These are phyloP conservation scores for Suillia variegata DNA, from an alignment of 2,888 invertebrate genomes.

Conservation along the genomic window DNA sequence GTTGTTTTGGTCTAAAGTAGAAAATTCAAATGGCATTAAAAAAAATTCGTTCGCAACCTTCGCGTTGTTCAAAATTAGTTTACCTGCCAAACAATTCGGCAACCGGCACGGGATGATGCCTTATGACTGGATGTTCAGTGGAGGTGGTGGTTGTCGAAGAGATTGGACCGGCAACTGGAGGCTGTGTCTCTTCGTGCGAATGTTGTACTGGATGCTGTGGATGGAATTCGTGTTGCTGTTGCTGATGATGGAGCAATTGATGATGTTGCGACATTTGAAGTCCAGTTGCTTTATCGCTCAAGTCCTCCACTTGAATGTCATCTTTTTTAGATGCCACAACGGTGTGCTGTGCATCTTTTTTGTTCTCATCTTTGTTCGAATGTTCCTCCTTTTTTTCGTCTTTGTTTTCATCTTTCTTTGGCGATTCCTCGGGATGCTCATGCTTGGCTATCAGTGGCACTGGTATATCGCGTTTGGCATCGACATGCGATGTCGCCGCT, in stretches of 20 bases:
- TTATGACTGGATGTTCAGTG: slow-evolving; percentile 28
- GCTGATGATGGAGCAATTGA: not conserved
- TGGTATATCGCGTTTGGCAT: slow-evolving; percentile 49
- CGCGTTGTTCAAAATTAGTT: too few relatives aligned
- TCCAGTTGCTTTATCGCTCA: slow-evolving; percentile 4
- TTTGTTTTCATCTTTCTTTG: slow-evolving; percentile 25
- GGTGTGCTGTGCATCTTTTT: not conserved
- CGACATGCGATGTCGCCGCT: slow-evolving; percentile 10
- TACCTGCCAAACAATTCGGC: slow-evolving; percentile 47
- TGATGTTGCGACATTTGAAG: not conserved
- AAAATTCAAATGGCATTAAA: slow-evolving; percentile 19
- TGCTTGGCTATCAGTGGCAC: slow-evolving; percentile 47
- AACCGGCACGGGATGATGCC: slow-evolving; percentile 47
- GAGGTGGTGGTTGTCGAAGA: slow-evolving; percentile 7
- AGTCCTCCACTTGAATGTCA: slow-evolving; percentile 19
- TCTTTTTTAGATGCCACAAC: slow-evolving; percentile 1
- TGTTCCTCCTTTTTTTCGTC: slow-evolving; percentile 12
- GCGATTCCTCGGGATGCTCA: slow-evolving; percentile 31
- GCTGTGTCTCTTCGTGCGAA: not conserved
- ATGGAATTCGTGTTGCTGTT: slow-evolving; percentile 2
- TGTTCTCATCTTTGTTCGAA: not conserved
- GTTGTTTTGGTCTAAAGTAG: slow-evolving; percentile 16
- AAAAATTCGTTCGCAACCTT: too few relatives aligned
- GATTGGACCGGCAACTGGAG: not conserved
- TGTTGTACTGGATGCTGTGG: not conserved